Percentiles rank a stretch among this genome's conserved stretches.
phyloP scores from a whole-genome alignment of 1,140 invertebrate species.

The Pseudomyrmex pallidus region DNA sequence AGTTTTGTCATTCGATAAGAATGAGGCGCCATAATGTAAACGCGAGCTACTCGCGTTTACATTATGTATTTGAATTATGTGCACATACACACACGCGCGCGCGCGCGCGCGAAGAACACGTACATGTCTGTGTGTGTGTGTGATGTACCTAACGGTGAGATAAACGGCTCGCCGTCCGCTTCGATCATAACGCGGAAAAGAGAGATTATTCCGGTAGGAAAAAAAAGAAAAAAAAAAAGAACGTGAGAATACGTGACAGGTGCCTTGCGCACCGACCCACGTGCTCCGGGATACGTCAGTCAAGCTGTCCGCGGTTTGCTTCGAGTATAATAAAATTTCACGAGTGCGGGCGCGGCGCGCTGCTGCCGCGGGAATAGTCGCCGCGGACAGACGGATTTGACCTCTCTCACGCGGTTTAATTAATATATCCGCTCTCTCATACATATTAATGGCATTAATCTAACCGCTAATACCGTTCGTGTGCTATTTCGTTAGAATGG shows the following conservation, averaged over 20 bases:
- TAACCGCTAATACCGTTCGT: slow-evolving; percentile 32
- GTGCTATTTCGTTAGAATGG: slow-evolving; percentile 32
- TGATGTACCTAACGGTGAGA: background rate
- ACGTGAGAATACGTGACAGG: slow-evolving; percentile 53
- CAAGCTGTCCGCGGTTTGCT: slow-evolving; percentile 52
- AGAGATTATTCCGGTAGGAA: slow-evolving; percentile 36
- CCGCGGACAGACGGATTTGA: slow-evolving; percentile 33
- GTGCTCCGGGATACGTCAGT: slow-evolving; percentile 47
- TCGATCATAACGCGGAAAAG: slow-evolving; percentile 35
- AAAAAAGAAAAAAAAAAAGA: background rate
- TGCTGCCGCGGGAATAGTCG: slow-evolving; percentile 11
- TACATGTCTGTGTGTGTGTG: background rate
- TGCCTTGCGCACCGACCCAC: slow-evolving; percentile 29
- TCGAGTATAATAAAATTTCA: slow-evolving; percentile 52
- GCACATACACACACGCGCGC: background rate
- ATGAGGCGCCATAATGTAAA: too few relatives aligned
- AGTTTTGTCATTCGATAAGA: background rate
- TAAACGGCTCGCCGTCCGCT: background rate
- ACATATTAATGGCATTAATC: slow-evolving; percentile 54
- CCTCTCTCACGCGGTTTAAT: slow-evolving; percentile 39
- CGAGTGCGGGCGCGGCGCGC: background rate
- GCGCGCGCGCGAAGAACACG: background rate
- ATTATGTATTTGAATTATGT: too few relatives aligned
- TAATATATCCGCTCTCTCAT: slow-evolving; percentile 25
- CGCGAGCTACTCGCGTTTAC: too few relatives aligned